A percentile compares a stretch with the other conserved stretches of the same genome.
Evolutionary conservation across 2,113 vertebrate genomes (phyloP).

Genomic region (Pavo muticus): DNA sequence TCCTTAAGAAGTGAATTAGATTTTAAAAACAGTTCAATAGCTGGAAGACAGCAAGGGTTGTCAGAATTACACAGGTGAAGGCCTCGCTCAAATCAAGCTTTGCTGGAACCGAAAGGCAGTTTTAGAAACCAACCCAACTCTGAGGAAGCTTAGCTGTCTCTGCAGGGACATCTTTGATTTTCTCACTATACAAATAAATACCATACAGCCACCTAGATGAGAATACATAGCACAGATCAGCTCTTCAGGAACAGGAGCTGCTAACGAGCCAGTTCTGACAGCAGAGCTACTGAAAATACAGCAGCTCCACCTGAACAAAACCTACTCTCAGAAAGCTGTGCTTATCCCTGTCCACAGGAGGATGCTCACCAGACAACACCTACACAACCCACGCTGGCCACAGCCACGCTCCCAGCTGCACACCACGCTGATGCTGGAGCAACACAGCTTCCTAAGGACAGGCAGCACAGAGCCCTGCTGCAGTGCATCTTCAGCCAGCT

Average conservation of each 20-base stretch:
- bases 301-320: not conserved
- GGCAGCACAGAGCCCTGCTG: not conserved
- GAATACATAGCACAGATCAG: not conserved
- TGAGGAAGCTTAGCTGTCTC: not conserved
- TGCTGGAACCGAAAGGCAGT: not conserved
- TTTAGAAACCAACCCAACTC: not conserved
- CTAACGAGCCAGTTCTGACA: not conserved
- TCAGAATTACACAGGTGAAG: not conserved
- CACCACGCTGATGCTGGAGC: not conserved
- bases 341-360: not conserved
- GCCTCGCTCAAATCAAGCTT: not conserved
- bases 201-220: not conserved
- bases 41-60: not conserved
- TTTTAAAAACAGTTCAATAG: not conserved
- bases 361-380: not conserved
- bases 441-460: not conserved
- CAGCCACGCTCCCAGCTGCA: fast-evolving
- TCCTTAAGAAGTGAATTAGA: not conserved
- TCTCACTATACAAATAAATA: not conserved
- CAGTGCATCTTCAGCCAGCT: not conserved
- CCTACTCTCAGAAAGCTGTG: not conserved
- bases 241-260: not conserved
- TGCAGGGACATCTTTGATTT: not conserved
- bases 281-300: not conserved
- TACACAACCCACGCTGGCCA: not conserved